These are phyloP conservation scores for Drosophila parabipectinata DNA, from an alignment of 1,140 invertebrate genomes.

Conservation along the genomic window DNA sequence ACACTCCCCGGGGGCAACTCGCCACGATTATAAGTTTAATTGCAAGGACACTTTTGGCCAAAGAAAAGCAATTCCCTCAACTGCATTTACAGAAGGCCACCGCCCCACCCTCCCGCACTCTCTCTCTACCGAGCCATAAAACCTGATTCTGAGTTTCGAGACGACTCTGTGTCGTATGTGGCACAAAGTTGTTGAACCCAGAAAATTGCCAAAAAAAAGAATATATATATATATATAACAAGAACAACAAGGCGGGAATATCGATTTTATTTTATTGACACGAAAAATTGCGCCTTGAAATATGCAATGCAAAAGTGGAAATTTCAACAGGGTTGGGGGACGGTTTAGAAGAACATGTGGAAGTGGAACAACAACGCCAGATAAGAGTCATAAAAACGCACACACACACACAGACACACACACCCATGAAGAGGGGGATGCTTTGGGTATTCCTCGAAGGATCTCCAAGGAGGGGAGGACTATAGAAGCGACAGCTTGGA, in stretches of 20 bases:
- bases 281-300: constrained; percentile 78
- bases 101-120: no score
- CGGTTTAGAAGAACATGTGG: constrained; percentile 20
- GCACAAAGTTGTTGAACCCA: constrained; percentile 67
- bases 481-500: constrained; percentile 6
- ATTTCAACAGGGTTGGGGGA: constrained; percentile 30
- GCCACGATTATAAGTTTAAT: constrained; percentile 35
- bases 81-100: constrained; percentile 21
- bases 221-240: background rate
- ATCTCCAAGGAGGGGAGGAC: background rate
- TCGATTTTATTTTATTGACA: constrained; percentile 79
- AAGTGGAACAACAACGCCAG: constrained; percentile 60
- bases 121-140: no score
- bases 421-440: background rate
- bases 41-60: constrained; percentile 17
- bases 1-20: background rate
- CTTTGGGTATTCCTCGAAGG: constrained; percentile 43
- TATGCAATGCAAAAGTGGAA: constrained; percentile 71
- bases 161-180: constrained; percentile 44
- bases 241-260: constrained; percentile 31
- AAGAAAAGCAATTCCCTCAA: constrained; percentile 23
- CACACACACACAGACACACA: constrained; percentile 10
- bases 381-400: constrained; percentile 77
- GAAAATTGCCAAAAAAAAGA: constrained; percentile 36
- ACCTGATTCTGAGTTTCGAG: background rate